A percentile compares a stretch with the other conserved stretches of the same genome.
Conservation (phyloP, 2,797 vertebrate species). For the Melanotaenia trifasciata region DNA sequence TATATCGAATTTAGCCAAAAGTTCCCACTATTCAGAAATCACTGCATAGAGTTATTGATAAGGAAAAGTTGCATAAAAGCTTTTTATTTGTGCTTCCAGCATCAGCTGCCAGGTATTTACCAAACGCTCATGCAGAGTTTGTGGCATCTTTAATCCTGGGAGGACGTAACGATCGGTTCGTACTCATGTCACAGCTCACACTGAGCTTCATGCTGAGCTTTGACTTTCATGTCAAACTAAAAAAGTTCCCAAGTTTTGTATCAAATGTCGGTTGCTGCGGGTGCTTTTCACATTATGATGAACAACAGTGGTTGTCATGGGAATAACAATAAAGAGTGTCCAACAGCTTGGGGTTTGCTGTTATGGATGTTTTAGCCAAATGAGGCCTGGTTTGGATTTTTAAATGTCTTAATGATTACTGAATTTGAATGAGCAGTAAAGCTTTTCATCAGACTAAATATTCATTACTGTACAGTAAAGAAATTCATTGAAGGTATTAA, state of each 20-base stretch:
- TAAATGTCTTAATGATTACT: not conserved
- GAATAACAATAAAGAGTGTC: constrained; percentile 7
- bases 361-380: constrained; percentile 7
- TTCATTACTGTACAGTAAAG: constrained; percentile 9
- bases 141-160: constrained; percentile 54
- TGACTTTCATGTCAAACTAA: constrained; percentile 48
- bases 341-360: not conserved
- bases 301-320: constrained; percentile 13
- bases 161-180: constrained; percentile 61
- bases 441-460: constrained; percentile 10
- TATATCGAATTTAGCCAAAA: constrained; percentile 44
- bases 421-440: not conserved
- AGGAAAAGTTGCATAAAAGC: constrained; percentile 36
- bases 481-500: constrained; percentile 16
- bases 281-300: constrained; percentile 2
- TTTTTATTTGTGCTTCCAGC: constrained; percentile 48
- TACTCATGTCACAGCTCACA: constrained; percentile 60
- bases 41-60: constrained; percentile 13
- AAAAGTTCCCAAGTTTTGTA: constrained; percentile 43
- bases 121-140: constrained; percentile 51
- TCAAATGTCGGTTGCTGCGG: constrained; percentile 14
- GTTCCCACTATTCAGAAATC: constrained; percentile 19
- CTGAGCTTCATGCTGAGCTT: constrained; percentile 50
- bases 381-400: constrained; percentile 3
- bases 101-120: constrained; percentile 58